phyloP scores from a whole-genome alignment of 92 coral and sea anemone genomes.

The Parazoanthus swiftii region DNA sequence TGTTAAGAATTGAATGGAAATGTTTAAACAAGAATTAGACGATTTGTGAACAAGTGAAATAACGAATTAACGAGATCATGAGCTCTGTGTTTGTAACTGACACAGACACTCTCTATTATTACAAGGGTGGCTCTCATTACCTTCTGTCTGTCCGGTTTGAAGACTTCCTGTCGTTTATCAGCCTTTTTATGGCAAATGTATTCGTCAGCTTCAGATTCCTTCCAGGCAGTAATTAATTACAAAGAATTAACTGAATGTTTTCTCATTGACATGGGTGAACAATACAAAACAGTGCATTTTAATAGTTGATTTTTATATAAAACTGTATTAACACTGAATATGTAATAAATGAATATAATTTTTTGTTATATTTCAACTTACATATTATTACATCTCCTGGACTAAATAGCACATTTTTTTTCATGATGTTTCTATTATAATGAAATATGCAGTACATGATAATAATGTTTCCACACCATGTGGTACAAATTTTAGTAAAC shows the following conservation, averaged over 20 bases:
- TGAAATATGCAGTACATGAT: too few relatives aligned
- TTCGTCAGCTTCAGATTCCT: not conserved
- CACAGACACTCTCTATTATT: not conserved
- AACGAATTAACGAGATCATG: not conserved
- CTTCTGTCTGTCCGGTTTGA: slow-evolving; percentile 12
- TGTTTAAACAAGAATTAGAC: slow-evolving; percentile 12
- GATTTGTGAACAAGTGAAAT: not conserved
- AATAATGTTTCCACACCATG: too few relatives aligned
- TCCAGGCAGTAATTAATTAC: slow-evolving; percentile 15
- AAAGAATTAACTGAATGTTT: not conserved
- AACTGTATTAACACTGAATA: too few relatives aligned
- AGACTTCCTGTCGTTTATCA: slow-evolving; percentile 30
- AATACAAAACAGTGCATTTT: not conserved
- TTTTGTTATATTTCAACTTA: too few relatives aligned
- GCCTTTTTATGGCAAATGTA: slow-evolving; percentile 28
- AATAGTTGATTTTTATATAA: too few relatives aligned
- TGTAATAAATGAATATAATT: too few relatives aligned
- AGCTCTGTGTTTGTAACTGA: not conserved
- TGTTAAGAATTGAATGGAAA: not conserved
- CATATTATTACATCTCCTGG: too few relatives aligned
- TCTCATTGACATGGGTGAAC: not conserved
- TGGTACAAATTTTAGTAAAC: too few relatives aligned
- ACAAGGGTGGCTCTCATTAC: slow-evolving; percentile 16
- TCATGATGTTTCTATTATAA: too few relatives aligned
- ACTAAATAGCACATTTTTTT: too few relatives aligned